Conservation (phyloP, 2,797 vertebrate genomes). For the Mycteria americana region DNA sequence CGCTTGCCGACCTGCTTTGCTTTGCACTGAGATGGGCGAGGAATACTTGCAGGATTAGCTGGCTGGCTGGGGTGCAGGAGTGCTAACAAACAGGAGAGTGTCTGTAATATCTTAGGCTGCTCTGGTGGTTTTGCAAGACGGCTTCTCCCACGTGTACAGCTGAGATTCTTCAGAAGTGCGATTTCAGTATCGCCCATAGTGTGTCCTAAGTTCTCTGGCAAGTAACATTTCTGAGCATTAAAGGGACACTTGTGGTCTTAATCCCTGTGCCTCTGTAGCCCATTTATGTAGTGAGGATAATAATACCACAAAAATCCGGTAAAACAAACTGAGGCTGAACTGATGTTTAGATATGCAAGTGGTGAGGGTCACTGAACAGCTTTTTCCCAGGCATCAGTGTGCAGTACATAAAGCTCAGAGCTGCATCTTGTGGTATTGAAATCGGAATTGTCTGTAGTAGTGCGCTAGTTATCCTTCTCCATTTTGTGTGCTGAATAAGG, state of each 20-base stretch:
- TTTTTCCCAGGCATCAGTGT: neutral
- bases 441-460: neutral
- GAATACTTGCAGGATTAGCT: neutral
- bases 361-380: neutral
- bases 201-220: neutral
- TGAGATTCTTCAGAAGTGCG: neutral
- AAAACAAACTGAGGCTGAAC: conserved; percentile 23
- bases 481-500: neutral
- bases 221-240: neutral
- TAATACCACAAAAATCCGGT: conserved; percentile 16
- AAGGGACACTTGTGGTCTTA: conserved; percentile 38
- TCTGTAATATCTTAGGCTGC: neutral
- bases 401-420: neutral
- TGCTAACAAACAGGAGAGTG: neutral
- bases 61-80: neutral
- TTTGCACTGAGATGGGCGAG: neutral
- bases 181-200: neutral
- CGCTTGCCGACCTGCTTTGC: neutral
- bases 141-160: neutral
- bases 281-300: neutral
- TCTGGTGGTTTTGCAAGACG: neutral
- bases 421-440: neutral
- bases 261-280: neutral
- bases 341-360: neutral
- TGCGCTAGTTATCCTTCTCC: neutral